Percentiles rank a stretch among this genome's conserved stretches.
These are phyloP conservation scores for Pomatostomus ruficeps DNA, from an alignment of 2,113 vertebrate species.

Conservation along the genomic window DNA sequence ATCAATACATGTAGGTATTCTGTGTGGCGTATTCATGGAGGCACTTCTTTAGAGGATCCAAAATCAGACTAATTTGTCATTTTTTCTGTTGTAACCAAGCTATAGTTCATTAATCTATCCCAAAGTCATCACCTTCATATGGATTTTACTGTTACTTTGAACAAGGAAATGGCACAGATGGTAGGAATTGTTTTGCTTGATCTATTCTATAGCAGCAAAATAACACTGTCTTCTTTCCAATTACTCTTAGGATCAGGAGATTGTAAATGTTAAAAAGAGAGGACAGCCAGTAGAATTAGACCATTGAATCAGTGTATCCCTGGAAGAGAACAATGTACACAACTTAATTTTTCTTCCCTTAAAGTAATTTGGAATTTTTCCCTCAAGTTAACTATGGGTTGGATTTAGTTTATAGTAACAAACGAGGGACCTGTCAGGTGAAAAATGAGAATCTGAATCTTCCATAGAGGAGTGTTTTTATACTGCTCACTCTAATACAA, in stretches of 20 bases:
- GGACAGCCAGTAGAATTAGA: neutral
- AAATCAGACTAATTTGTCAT: neutral
- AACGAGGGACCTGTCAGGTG: neutral
- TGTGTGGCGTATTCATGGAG: neutral
- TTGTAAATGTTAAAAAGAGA: neutral
- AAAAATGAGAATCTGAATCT: neutral
- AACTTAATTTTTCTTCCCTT: neutral
- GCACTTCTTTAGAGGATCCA: neutral
- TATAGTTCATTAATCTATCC: neutral
- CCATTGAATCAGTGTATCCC: neutral
- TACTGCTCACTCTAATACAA: neutral
- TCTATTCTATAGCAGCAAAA: neutral
- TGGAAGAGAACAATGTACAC: neutral
- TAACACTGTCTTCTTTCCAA: neutral
- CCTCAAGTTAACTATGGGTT: neutral
- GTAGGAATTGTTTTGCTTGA: neutral
- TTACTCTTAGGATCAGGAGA: neutral
- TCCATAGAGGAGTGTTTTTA: neutral
- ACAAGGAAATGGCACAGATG: neutral
- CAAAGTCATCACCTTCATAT: neutral
- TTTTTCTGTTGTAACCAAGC: neutral
- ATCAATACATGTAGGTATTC: neutral
- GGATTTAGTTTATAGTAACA: neutral
- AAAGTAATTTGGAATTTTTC: neutral
- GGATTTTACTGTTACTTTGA: neutral